A percentile compares a stretch with the other conserved stretches of the same genome.
Evolutionary conservation across 2,888 invertebrate genomes (phyloP).

Genomic region (Chrysomela aeneicollis): DNA sequence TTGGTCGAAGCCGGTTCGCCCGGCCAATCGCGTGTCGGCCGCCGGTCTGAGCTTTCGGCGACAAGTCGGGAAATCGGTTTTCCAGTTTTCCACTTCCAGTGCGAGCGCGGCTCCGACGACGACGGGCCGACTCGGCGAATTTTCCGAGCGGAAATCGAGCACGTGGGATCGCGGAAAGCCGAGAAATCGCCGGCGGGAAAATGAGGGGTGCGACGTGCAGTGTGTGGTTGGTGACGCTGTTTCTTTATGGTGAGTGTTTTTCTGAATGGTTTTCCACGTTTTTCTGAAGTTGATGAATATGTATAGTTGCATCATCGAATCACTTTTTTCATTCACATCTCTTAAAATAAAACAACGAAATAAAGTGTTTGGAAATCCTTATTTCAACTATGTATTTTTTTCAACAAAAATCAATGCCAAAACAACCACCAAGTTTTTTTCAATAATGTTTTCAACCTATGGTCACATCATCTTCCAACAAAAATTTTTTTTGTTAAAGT

Average conservation of each 20-base stretch:
- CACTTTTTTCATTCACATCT: too few relatives aligned
- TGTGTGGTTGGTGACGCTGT: constrained; percentile 40
- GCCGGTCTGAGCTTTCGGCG: constrained; percentile 38
- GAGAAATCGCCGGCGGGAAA: neutral
- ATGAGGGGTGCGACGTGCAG: constrained; percentile 39
- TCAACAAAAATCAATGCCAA: too few relatives aligned
- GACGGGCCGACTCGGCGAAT: constrained; percentile 26
- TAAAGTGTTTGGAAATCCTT: too few relatives aligned
- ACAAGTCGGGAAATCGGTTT: constrained; percentile 45
- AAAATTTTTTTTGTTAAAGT: too few relatives aligned
- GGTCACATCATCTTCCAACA: too few relatives aligned
- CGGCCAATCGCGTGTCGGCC: constrained; percentile 51
- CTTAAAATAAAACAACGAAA: too few relatives aligned
- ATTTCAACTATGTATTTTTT: too few relatives aligned
- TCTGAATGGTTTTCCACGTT: neutral
- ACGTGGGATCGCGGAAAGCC: constrained; percentile 29
- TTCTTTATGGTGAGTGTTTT: constrained; percentile 41
- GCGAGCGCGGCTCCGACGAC: constrained; percentile 38
- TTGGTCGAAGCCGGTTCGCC: constrained; percentile 52
- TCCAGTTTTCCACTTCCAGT: constrained; percentile 34
- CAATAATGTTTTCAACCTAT: too few relatives aligned
- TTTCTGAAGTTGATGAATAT: too few relatives aligned
- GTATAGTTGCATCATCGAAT: too few relatives aligned
- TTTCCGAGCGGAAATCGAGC: constrained; percentile 17
- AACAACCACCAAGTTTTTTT: too few relatives aligned